A percentile compares a stretch with the other conserved stretches of the same genome.
phyloP scores from a whole-genome alignment of 2,888 invertebrate genomes.

The Acleris sparsana region DNA sequence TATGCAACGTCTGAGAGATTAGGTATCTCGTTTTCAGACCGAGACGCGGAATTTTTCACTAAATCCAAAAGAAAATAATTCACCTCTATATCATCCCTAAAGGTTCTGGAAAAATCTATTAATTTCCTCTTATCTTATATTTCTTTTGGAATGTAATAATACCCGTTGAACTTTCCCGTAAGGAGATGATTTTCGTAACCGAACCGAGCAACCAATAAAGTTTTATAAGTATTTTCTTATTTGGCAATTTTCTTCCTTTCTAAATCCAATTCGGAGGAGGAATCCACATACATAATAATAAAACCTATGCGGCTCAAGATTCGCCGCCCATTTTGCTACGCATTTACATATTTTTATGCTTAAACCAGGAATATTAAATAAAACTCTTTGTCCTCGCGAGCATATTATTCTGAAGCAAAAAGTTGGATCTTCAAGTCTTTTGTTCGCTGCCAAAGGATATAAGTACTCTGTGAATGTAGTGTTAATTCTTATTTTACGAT shows the following conservation, averaged over 20 bases:
- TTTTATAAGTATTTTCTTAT: conserved; percentile 24
- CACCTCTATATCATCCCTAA: conserved; percentile 5
- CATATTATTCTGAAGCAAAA: background rate
- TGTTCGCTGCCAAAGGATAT: background rate
- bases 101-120: conserved; percentile 6
- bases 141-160: conserved; percentile 26
- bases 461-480: background rate
- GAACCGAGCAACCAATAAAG: conserved; percentile 27
- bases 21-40: conserved; percentile 3
- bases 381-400: background rate
- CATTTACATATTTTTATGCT: conserved; percentile 19
- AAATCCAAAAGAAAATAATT: conserved; percentile 13
- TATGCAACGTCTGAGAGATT: conserved; percentile 8
- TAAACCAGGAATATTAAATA: conserved; percentile 5
- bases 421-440: background rate
- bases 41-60: conserved; percentile 17
- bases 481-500: no score
- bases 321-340: background rate
- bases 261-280: conserved; percentile 24
- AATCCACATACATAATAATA: conserved; percentile 11
- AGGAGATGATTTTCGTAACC: conserved; percentile 10
- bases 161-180: conserved; percentile 23
- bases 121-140: conserved; percentile 18
- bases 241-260: conserved; percentile 24
- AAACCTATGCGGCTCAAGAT: conserved; percentile 1